A percentile compares a stretch with the other conserved stretches of the same genome.
Conservation (phyloP, 2,797 vertebrate species). For the Silurus aristotelis region DNA sequence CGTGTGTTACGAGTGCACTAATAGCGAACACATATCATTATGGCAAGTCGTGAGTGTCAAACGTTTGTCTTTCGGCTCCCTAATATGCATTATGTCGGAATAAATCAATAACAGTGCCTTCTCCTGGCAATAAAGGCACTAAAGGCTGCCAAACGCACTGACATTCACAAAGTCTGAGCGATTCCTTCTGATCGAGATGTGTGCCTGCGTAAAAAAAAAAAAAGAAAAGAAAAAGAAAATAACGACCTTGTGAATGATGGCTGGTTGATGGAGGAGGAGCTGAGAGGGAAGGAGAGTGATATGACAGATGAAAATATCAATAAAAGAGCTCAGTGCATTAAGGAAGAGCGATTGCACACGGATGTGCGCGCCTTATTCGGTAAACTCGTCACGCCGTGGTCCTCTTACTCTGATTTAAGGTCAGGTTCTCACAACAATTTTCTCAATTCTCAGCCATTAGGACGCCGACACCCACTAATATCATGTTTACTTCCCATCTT, state of each 20-base stretch:
- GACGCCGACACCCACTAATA: conserved; percentile 36
- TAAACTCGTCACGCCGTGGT: conserved; percentile 38
- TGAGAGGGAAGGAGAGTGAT: conserved; percentile 34
- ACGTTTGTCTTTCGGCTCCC: conserved; percentile 51
- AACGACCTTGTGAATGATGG: conserved; percentile 52
- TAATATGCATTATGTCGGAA: conserved; percentile 53
- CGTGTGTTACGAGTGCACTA: conserved; percentile 45
- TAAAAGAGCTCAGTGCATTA: conserved; percentile 47
- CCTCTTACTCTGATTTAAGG: conserved; percentile 30
- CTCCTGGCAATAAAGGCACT: conserved; percentile 47
- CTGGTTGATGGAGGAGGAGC: conserved; percentile 46
- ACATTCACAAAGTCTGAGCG: conserved; percentile 45
- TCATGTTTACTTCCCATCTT: conserved; percentile 41
- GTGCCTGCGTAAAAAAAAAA: conserved; percentile 45
- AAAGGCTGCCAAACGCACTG: conserved; percentile 42
- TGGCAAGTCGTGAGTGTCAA: conserved; percentile 30
- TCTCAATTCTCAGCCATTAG: conserved; percentile 30
- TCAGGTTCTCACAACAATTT: conserved; percentile 42
- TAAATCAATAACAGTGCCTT: conserved; percentile 53
- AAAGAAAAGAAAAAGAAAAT: conserved; percentile 18
- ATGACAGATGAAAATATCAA: conserved; percentile 60
- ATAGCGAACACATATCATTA: conserved; percentile 50
- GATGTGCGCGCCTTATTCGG: conserved; percentile 41
- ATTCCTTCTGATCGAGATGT: conserved; percentile 53
- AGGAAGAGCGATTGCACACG: conserved; percentile 46